phyloP scores from a whole-genome alignment of 2,797 vertebrate species.

The Helarctos malayanus region DNA sequence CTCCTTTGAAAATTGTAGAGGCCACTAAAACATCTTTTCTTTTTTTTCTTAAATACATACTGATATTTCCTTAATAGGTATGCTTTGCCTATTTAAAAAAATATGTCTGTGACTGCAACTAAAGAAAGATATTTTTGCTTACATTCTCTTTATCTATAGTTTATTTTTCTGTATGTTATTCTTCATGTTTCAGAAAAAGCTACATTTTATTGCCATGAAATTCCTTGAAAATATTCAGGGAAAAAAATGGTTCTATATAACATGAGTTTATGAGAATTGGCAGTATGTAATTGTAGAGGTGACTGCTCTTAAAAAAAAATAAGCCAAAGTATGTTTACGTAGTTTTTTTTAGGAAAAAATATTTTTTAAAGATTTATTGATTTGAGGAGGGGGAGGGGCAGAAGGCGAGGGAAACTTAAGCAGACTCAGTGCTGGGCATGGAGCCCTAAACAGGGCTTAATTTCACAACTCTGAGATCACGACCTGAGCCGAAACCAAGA shows the following conservation, averaged over 20 bases:
- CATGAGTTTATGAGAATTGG: not conserved
- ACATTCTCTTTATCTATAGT: not conserved
- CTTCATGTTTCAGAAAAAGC: slow-evolving; percentile 36
- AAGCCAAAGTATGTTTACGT: slow-evolving; percentile 19
- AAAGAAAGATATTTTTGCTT: not conserved
- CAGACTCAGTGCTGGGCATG: not conserved
- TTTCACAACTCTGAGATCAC: not conserved
- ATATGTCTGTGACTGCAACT: not conserved
- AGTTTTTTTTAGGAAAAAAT: not conserved
- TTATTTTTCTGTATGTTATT: not conserved
- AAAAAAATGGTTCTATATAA: not conserved
- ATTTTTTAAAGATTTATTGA: not conserved
- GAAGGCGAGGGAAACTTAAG: not conserved
- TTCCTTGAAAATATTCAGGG: slow-evolving; percentile 33
- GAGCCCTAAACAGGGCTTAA: not conserved
- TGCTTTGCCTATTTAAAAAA: slow-evolving; percentile 10
- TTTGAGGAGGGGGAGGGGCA: not conserved
- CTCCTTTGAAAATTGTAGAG: not conserved
- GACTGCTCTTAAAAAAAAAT: not conserved
- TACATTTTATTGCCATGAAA: not conserved
- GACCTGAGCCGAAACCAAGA: not conserved
- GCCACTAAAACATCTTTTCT: not conserved
- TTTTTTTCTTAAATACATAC: not conserved
- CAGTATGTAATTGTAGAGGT: not conserved
- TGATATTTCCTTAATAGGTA: slow-evolving; percentile 49